phyloP scores from a whole-genome alignment of 2,797 vertebrate genomes.

The Prionace glauca region DNA sequence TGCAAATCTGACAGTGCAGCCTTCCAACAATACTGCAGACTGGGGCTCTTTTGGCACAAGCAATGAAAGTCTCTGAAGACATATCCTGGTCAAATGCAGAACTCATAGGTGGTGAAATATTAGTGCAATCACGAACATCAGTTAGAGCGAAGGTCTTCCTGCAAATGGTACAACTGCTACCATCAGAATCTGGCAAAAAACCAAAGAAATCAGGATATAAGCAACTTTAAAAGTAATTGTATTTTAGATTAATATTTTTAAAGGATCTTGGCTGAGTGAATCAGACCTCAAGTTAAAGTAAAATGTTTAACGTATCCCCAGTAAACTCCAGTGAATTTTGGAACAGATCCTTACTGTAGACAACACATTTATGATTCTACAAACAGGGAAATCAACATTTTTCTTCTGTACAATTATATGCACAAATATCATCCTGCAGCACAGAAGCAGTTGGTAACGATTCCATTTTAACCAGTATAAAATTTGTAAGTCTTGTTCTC shows the following conservation, averaged over 20 bases:
- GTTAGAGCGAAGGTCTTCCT: not conserved
- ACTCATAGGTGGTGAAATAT: not conserved
- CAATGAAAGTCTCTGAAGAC: not conserved
- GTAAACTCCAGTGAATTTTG: not conserved
- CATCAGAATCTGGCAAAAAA: not conserved
- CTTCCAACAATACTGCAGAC: not conserved
- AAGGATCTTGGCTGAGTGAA: not conserved
- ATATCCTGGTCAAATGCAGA: not conserved
- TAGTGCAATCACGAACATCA: not conserved
- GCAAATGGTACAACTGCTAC: slow-evolving; percentile 13
- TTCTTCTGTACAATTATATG: not conserved
- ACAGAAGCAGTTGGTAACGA: slow-evolving; percentile 11
- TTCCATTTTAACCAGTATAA: slow-evolving; percentile 21
- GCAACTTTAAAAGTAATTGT: not conserved
- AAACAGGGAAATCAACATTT: not conserved
- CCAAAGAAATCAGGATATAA: not conserved
- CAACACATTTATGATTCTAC: not conserved
- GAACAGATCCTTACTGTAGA: not conserved
- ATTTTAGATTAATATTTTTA: not conserved
- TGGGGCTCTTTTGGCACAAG: not conserved
- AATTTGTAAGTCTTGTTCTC: not conserved
- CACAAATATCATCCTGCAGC: slow-evolving; percentile 1
- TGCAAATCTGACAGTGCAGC: not conserved
- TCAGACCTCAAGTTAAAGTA: not conserved
- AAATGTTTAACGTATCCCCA: not conserved